These are phyloP conservation scores for Acanthococcus lagerstroemiae DNA, from an alignment of 2,888 invertebrate genomes.

Conservation along the genomic window DNA sequence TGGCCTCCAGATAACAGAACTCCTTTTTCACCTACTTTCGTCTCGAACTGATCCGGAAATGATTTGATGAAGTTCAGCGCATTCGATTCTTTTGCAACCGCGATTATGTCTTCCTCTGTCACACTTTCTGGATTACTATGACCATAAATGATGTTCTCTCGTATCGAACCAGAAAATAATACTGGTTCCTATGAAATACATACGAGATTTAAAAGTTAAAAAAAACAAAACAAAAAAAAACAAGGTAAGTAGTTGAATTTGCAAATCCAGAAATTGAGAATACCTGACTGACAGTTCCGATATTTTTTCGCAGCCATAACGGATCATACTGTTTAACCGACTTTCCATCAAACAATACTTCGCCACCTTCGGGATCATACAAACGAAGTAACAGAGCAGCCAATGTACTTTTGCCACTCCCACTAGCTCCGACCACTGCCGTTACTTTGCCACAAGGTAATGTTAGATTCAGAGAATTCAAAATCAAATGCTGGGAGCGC, in stretches of 20 bases:
- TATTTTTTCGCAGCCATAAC: conserved; percentile 70
- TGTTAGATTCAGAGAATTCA: conserved; percentile 56
- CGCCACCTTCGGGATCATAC: conserved; percentile 71
- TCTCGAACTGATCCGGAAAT: conserved; percentile 61
- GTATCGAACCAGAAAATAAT: conserved; percentile 79
- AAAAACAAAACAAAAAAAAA: conserved; percentile 33
- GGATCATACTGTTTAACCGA: conserved; percentile 69
- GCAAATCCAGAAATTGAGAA: neutral
- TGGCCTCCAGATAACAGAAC: conserved; percentile 86
- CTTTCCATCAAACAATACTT: conserved; percentile 62
- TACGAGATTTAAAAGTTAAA: no score
- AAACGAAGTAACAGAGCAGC: conserved; percentile 70
- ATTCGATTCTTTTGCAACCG: conserved; percentile 73
- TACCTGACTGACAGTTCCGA: conserved; percentile 82
- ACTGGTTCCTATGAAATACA: conserved; percentile 83
- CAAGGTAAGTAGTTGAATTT: neutral
- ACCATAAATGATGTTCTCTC: conserved; percentile 86
- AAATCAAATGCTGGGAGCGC: conserved; percentile 49
- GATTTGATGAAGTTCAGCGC: conserved; percentile 66
- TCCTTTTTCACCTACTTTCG: conserved; percentile 82
- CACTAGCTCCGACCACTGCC: conserved; percentile 83
- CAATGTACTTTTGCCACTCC: conserved; percentile 90
- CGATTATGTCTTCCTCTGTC: conserved; percentile 47
- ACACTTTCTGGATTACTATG: conserved; percentile 45
- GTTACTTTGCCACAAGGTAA: conserved; percentile 61